Conservation (phyloP, 2,888 invertebrate species). For the Lymantria dispar region DNA sequence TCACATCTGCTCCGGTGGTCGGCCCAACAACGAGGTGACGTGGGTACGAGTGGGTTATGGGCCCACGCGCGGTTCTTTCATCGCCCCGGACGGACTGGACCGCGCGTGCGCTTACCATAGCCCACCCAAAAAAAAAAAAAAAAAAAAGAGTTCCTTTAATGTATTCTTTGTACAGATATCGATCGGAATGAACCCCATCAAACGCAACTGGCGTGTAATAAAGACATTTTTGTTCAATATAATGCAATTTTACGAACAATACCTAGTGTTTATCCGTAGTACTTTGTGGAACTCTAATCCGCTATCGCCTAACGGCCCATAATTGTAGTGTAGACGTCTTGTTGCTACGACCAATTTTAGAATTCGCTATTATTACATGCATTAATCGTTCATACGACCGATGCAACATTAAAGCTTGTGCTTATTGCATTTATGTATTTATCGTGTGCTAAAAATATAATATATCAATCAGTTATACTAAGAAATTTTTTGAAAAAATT, state of each 20-base stretch:
- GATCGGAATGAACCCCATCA: neutral
- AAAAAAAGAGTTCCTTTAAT: too few species aligned
- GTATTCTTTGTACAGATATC: constrained; percentile 1
- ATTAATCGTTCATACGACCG: constrained; percentile 61
- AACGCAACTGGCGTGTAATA: constrained; percentile 3
- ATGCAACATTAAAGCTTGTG: constrained; percentile 19
- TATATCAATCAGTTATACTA: too few species aligned
- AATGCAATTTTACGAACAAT: constrained; percentile 19
- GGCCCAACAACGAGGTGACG: too few species aligned
- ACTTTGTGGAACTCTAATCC: constrained; percentile 27
- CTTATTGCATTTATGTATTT: too few species aligned
- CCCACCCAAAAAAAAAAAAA: too few species aligned
- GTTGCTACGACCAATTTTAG: constrained; percentile 50
- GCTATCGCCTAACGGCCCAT: constrained; percentile 49
- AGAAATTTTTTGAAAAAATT: too few species aligned
- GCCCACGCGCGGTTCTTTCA: too few species aligned
- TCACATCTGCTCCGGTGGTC: too few species aligned
- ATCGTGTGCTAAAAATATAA: too few species aligned
- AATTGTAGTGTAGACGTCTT: constrained; percentile 56
- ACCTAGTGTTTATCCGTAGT: constrained; percentile 20
- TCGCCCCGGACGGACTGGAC: too few species aligned
- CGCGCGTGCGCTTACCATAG: too few species aligned
- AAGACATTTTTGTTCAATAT: constrained; percentile 8
- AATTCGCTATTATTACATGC: constrained; percentile 53
- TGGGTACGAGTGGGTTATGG: too few species aligned